phyloP scores from a whole-genome alignment of 2,113 vertebrate genomes.

The Myotis davidii region DNA sequence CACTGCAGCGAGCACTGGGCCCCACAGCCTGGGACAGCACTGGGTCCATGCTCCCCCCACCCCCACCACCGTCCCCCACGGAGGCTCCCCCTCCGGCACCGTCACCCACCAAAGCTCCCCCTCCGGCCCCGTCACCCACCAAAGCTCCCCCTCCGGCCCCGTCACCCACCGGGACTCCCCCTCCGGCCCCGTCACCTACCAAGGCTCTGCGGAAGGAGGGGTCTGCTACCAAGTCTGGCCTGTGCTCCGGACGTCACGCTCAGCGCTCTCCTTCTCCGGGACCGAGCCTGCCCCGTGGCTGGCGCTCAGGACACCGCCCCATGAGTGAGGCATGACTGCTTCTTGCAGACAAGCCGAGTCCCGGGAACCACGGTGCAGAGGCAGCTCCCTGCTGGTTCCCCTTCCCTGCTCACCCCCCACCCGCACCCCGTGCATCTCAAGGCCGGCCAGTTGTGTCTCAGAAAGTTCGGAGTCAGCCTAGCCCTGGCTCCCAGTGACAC shows the following conservation, averaged over 20 bases:
- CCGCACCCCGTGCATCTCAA: neutral
- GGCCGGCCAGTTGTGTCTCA: neutral
- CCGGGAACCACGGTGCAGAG: too few relatives aligned
- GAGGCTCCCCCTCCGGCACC: too few relatives aligned
- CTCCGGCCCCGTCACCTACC: rapidly evolving
- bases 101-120: neutral
- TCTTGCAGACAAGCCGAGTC: neutral
- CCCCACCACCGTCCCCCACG: too few relatives aligned
- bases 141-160: too few relatives aligned
- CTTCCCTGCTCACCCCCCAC: rapidly evolving
- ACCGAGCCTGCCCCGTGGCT: neutral
- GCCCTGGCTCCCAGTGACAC: neutral
- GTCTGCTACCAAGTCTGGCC: too few relatives aligned
- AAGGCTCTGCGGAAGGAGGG: neutral
- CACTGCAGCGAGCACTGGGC: rapidly evolving
- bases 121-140: rapidly evolving
- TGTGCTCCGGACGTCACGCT: neutral
- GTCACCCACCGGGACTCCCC: neutral
- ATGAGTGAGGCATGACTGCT: too few relatives aligned
- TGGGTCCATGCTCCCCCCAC: too few relatives aligned
- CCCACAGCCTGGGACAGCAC: too few relatives aligned
- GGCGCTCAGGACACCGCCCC: neutral
- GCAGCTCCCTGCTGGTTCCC: neutral
- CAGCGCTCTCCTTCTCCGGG: neutral
- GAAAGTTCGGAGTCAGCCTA: neutral